These are phyloP conservation scores for Vimba vimba DNA, from an alignment of 2,113 vertebrate genomes.

Conservation along the genomic window DNA sequence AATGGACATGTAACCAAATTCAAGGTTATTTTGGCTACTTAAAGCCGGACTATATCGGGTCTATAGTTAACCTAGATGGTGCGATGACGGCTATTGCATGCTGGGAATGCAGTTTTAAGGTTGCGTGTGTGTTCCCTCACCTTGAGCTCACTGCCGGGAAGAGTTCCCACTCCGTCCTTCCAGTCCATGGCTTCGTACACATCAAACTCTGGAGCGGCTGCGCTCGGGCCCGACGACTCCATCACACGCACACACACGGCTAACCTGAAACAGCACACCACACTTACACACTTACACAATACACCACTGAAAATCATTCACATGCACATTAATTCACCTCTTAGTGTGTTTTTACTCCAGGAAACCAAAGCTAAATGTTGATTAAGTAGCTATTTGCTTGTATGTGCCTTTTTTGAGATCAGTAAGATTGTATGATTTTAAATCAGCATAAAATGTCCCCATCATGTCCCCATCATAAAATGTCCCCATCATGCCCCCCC, in stretches of 20 bases:
- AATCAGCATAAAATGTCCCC: no score
- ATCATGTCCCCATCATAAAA: no score
- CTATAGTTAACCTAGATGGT: no score
- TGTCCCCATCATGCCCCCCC: no score
- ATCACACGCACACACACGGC: slow-evolving; percentile 62
- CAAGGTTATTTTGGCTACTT: no score
- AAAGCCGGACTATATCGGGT: no score
- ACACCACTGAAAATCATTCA: not conserved
- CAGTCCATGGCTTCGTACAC: slow-evolving; percentile 64
- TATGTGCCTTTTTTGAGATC: no score
- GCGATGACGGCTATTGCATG: no score
- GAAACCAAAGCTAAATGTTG: not conserved
- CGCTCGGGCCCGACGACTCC: slow-evolving; percentile 78
- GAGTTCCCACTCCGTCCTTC: slow-evolving; percentile 67
- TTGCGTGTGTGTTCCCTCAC: slow-evolving; percentile 42
- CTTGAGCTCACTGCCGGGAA: slow-evolving; percentile 66
- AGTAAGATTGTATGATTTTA: no score
- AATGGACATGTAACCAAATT: no score
- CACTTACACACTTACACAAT: not conserved
- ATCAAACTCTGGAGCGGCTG: slow-evolving; percentile 67
- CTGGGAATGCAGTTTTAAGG: no score
- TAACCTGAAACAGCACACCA: slow-evolving; percentile 22
- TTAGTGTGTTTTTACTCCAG: not conserved
- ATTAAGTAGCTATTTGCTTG: not conserved
- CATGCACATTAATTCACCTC: no score